These are phyloP conservation scores for Oncorhynchus nerka DNA, from an alignment of 2,113 vertebrate genomes.

Conservation along the genomic window DNA sequence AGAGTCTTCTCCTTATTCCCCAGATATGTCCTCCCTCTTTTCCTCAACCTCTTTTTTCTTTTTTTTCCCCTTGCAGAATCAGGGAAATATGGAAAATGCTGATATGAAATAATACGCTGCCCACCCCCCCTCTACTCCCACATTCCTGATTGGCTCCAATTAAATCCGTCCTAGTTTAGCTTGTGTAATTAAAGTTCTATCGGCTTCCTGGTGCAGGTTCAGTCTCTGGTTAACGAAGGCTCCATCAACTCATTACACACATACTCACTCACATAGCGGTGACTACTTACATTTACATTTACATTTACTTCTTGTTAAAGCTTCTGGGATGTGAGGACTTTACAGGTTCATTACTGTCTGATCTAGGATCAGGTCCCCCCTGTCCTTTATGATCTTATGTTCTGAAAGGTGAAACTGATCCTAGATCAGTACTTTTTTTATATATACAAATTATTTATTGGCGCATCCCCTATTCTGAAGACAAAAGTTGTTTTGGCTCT, in stretches of 20 bases:
- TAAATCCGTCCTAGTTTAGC: conserved; percentile 50
- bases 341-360: neutral
- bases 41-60: conserved; percentile 39
- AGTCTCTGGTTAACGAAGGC: conserved; percentile 64
- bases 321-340: conserved; percentile 50
- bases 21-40: neutral
- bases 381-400: too few species aligned
- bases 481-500: too few species aligned
- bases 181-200: conserved; percentile 53
- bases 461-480: too few species aligned
- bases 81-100: conserved; percentile 30
- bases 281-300: too few species aligned
- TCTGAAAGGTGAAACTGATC: too few species aligned
- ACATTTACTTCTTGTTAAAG: conserved; percentile 63
- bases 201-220: conserved; percentile 55
- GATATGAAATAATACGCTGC: conserved; percentile 38
- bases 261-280: conserved; percentile 5
- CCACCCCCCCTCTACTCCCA: conserved; percentile 7
- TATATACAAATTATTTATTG: too few species aligned
- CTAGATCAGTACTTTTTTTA: too few species aligned
- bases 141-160: conserved; percentile 50
- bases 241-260: conserved; percentile 39
- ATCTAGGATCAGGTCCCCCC: too few species aligned
- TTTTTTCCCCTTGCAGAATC: conserved; percentile 26
- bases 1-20: neutral